Conservation (phyloP, 2,113 vertebrate species). For the Rhombomys opimus region DNA sequence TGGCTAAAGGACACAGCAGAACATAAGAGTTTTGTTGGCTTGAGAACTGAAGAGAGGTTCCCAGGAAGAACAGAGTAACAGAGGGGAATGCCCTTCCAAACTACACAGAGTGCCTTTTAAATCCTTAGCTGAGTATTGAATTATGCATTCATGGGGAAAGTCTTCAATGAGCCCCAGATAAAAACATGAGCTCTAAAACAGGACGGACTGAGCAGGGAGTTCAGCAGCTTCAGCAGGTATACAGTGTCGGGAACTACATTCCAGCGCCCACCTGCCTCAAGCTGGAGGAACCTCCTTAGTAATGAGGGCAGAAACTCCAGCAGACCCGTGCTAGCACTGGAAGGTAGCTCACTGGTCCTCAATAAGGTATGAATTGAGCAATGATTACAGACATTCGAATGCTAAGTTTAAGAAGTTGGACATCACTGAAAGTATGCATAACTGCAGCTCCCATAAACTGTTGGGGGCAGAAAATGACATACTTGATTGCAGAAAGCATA, state of each 20-base stretch:
- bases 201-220: not conserved
- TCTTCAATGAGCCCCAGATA: not conserved
- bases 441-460: not conserved
- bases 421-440: not conserved
- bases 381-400: not conserved
- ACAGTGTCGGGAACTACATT: not conserved
- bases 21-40: not conserved
- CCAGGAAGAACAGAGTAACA: not conserved
- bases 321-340: not conserved
- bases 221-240: not conserved
- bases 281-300: not conserved
- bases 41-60: not conserved
- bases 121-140: not conserved
- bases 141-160: not conserved
- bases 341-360: not conserved
- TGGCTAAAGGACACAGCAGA: not conserved
- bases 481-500: not conserved
- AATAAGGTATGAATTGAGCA: slow-evolving; percentile 18
- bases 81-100: not conserved
- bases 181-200: not conserved
- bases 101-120: not conserved
- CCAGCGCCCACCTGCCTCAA: not conserved
- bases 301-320: not conserved
- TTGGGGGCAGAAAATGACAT: not conserved
- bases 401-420: slow-evolving; percentile 18